These are phyloP conservation scores for Sclerodermus sp. DNA, from an alignment of 2,888 invertebrate species.

Conservation along the genomic window DNA sequence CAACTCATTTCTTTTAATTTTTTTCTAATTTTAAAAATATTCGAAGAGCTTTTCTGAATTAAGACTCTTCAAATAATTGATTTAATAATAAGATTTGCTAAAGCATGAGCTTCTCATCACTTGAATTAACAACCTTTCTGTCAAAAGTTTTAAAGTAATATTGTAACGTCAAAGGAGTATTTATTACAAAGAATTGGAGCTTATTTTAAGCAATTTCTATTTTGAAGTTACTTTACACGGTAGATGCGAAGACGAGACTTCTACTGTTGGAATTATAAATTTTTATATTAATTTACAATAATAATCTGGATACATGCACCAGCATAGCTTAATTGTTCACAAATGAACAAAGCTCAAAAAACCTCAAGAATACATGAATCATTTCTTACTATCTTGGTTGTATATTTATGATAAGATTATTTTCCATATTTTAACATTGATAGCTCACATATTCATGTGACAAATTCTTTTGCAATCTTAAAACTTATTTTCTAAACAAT, in stretches of 20 bases:
- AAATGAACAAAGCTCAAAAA: constrained; percentile 2
- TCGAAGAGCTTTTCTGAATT: constrained; percentile 1
- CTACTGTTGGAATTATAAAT: constrained; percentile 1
- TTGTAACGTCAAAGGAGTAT: constrained; percentile 28
- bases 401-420: constrained; percentile 13
- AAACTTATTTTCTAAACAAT: constrained; percentile 32
- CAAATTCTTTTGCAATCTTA: constrained; percentile 22
- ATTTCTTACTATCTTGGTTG: constrained; percentile 14
- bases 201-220: constrained; percentile 2
- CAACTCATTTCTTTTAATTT: no score
- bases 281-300: constrained; percentile 4
- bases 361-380: constrained; percentile 17
- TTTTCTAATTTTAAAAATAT: not conserved
- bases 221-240: constrained; percentile 1
- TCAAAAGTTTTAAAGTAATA: constrained; percentile 27
- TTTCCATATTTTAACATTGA: constrained; percentile 7
- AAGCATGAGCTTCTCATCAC: constrained; percentile 1
- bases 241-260: not conserved
- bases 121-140: not conserved
- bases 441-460: constrained; percentile 15
- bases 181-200: constrained; percentile 22
- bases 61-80: not conserved
- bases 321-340: constrained; percentile 1
- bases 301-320: constrained; percentile 4
- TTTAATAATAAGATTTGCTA: not conserved